Evolutionary conservation across 2,113 vertebrate genomes (phyloP), one percentile per base, ranked within the genome.

Genomic region (Brachypodius melanocephalos): DNA sequence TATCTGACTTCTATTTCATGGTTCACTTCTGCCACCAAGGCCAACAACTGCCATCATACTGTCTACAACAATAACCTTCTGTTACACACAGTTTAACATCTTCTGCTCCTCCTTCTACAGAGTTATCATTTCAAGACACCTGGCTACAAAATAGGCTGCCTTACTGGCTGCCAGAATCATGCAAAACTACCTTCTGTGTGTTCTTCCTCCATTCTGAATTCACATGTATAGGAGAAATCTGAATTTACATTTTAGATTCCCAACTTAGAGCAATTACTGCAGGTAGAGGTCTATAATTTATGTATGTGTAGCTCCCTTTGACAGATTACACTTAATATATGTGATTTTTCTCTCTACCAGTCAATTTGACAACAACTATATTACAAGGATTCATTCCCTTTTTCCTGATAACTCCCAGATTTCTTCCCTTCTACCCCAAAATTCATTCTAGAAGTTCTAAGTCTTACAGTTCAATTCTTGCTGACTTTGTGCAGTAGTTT

Each of bases 21-120:
- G 68, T 67, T 87, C 57, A 63, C 31, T 75, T 95, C 61, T 75
- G 40, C 29, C 48, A 81, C 29, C 28, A 65, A 49, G 20, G 42
- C 36, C 45, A 74, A 54, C 17, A 66, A 78, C 54, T 75, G 58
- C n/a, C 68, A 77, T 67, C 76, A 67, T 5, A 48, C 61, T 81
- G 45, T 66, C 52, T 75, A 67, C n/a, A 83, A 81, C 55, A 90
- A 62, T 52, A 87, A 89, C 66, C 73, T 89, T 84, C 63, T 93
- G 65, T 71, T 89, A 65, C 68, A 83, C 8, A 40, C 36, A 57
- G 40, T 45, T 71, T 59, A 90, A 71, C 80, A 85, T 45, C 61
- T 43, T 78, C 68, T 88, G 52, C 61, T 75, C 52, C 31, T 94
- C 59, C 85, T 87, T 58, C 48, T 75, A 67, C 12, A 38, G 54